These are phyloP conservation scores for Vidua macroura DNA, from an alignment of 2,113 vertebrate genomes.

Conservation along the genomic window DNA sequence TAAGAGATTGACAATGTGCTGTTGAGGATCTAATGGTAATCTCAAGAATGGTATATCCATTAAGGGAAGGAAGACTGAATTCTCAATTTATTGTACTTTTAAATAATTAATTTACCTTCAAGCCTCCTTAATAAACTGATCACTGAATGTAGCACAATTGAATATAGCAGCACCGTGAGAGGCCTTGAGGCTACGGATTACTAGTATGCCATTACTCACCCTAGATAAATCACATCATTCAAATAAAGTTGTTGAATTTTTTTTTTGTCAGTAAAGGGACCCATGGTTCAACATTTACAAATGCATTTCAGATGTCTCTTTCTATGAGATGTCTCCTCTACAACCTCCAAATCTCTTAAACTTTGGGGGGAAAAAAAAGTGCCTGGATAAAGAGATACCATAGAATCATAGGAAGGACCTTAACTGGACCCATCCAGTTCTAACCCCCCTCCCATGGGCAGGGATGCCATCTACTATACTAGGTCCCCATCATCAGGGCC, in stretches of 20 bases:
- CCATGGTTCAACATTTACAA: neutral
- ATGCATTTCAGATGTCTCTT: conserved; percentile 15
- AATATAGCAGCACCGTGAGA: conserved; percentile 28
- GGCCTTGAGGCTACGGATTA: conserved; percentile 9
- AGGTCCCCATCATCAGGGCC: neutral
- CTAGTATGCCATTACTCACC: conserved; percentile 22
- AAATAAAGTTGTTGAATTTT: neutral
- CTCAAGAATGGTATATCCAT: neutral
- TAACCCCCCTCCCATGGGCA: rapidly evolving
- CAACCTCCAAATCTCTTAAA: neutral
- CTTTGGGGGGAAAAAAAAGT: neutral
- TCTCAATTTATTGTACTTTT: conserved; percentile 56
- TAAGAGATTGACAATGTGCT: neutral
- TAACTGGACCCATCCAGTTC: neutral
- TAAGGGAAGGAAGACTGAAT: conserved; percentile 34
- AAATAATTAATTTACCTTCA: conserved; percentile 65
- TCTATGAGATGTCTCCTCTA: neutral
- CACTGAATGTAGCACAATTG: conserved; percentile 14
- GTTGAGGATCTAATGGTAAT: neutral
- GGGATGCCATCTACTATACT: neutral
- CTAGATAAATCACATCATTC: conserved; percentile 31
- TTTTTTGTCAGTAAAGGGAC: neutral
- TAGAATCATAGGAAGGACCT: neutral
- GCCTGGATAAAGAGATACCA: neutral
- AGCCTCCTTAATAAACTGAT: conserved; percentile 61